Evolutionary conservation across 2,113 vertebrate genomes (phyloP).

Genomic region (Hemicordylus capensis): DNA sequence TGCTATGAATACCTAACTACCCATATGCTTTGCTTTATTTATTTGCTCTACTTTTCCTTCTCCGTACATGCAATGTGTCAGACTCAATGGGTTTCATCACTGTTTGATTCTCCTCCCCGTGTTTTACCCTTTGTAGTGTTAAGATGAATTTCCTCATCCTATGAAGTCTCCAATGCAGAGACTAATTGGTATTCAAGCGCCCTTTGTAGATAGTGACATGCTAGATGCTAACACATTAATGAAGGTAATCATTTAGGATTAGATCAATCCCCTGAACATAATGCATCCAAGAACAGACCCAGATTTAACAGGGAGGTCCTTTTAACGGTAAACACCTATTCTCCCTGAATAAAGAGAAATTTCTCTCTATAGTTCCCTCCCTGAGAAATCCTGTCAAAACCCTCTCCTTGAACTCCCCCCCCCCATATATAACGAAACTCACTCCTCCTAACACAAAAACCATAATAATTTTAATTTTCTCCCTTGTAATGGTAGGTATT

Average conservation of each 20-base stretch:
- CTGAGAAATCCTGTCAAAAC: background rate
- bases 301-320: background rate
- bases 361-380: background rate
- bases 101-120: background rate
- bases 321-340: background rate
- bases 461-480: background rate
- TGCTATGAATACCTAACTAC: background rate
- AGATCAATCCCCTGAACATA: constrained; percentile 8
- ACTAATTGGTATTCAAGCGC: background rate
- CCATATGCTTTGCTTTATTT: background rate
- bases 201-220: background rate
- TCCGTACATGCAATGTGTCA: background rate
- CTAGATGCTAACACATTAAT: background rate
- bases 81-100: background rate
- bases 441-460: background rate
- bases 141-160: background rate
- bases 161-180: background rate
- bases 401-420: background rate
- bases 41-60: background rate
- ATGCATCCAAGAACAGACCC: background rate
- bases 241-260: constrained; percentile 20
- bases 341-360: background rate
- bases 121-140: background rate
- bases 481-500: background rate
- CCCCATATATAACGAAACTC: background rate